phyloP scores from a whole-genome alignment of 2,797 vertebrate genomes.

The Microhierax caerulescens region DNA sequence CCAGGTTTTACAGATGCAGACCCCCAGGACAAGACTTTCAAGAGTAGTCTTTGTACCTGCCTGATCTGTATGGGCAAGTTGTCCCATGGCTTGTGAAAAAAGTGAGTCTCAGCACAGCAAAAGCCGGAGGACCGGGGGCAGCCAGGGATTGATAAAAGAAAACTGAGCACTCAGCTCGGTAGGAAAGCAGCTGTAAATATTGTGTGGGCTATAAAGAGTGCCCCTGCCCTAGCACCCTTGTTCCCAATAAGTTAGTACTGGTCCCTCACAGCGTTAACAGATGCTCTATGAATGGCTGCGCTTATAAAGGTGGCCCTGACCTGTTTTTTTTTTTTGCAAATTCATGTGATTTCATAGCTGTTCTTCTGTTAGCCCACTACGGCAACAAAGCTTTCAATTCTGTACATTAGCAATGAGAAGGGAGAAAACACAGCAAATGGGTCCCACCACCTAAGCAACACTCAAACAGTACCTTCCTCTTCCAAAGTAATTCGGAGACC shows the following conservation, averaged over 20 bases:
- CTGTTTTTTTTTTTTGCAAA: not conserved
- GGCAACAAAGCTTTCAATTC: not conserved
- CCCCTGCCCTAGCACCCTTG: not conserved
- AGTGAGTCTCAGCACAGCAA: not conserved
- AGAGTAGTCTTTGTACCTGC: not conserved
- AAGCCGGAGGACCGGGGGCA: not conserved
- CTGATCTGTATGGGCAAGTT: not conserved
- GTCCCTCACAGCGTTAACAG: not conserved
- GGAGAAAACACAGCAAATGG: not conserved
- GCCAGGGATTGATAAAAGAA: not conserved
- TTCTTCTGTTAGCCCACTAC: not conserved
- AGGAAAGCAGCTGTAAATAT: not conserved
- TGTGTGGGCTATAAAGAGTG: not conserved
- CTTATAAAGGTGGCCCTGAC: not conserved
- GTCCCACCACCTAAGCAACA: not conserved
- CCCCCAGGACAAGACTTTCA: conserved; percentile 30
- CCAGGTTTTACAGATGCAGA: conserved; percentile 44
- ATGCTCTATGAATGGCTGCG: not conserved
- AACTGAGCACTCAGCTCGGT: rapidly evolving
- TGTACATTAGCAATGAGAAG: not conserved
- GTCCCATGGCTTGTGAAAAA: not conserved
- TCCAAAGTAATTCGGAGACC: not conserved
- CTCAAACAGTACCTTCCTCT: not conserved
- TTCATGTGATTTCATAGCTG: not conserved
- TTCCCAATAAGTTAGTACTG: not conserved